Percentiles rank a stretch among this genome's conserved stretches.
phyloP scores from a whole-genome alignment of 53 echinoderm and acorn worm species.

The Patiria pectinifera region DNA sequence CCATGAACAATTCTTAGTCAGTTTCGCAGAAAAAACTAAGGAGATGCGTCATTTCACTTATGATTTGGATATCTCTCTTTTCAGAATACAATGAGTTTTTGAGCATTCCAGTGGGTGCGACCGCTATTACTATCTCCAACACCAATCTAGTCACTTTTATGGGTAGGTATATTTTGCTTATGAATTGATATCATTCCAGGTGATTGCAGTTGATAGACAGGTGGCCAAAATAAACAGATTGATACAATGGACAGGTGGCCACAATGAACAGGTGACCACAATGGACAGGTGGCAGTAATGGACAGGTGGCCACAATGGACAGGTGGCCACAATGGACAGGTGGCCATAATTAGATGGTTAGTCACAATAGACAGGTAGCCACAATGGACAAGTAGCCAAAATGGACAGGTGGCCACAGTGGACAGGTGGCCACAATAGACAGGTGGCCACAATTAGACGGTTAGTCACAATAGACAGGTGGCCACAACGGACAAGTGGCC shows the following conservation, averaged over 20 bases:
- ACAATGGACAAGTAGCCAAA: too few species aligned
- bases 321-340: too few species aligned
- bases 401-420: too few species aligned
- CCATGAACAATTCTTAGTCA: too few species aligned
- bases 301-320: too few species aligned
- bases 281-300: not conserved
- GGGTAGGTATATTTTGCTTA: constrained; percentile 47
- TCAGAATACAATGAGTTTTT: constrained; percentile 66
- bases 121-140: constrained; percentile 44
- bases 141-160: constrained; percentile 46
- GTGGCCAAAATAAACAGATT: not conserved
- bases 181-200: not conserved
- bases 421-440: too few species aligned
- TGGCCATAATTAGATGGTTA: too few species aligned
- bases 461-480: too few species aligned
- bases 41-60: not conserved
- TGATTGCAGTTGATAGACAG: not conserved
- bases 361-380: too few species aligned
- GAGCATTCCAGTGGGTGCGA: constrained; percentile 48
- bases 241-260: not conserved
- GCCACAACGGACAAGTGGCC: too few species aligned
- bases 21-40: too few species aligned
- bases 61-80: not conserved
- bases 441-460: too few species aligned
- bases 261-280: not conserved